Evolutionary conservation across 2,888 invertebrate species (phyloP).

Genomic region (Chelonus formosanus): DNA sequence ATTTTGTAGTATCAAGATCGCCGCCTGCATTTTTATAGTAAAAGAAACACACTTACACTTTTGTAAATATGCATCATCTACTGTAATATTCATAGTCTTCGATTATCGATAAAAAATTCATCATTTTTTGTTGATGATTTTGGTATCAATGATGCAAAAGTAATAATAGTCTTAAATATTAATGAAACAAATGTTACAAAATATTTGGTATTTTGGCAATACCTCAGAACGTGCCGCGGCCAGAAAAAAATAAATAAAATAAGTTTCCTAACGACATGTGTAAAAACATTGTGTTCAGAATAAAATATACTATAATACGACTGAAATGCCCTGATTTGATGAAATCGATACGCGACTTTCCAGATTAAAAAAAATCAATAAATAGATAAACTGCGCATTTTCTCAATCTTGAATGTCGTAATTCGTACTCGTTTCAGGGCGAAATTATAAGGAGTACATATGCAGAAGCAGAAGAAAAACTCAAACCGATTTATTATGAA

Average conservation of each 20-base stretch:
- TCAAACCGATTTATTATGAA: constrained; percentile 58
- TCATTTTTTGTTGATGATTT: constrained; percentile 10
- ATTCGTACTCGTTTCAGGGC: constrained; percentile 41
- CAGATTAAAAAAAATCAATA: constrained; percentile 18
- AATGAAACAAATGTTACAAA: constrained; percentile 1
- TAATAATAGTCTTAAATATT: constrained; percentile 3
- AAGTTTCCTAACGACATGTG: constrained; percentile 65
- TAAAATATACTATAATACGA: constrained; percentile 62
- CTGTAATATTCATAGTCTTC: constrained; percentile 29
- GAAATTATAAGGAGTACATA: constrained; percentile 42
- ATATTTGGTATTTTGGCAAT: constrained; percentile 23
- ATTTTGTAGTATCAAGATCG: constrained; percentile 25
- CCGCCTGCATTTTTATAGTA: constrained; percentile 27
- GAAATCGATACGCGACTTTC: constrained; percentile 31
- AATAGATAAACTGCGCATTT: constrained; percentile 37
- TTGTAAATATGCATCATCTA: constrained; percentile 30
- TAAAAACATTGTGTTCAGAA: constrained; percentile 66
- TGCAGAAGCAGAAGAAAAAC: constrained; percentile 43
- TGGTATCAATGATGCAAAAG: constrained; percentile 7
- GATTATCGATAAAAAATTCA: constrained; percentile 14
- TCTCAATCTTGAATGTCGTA: constrained; percentile 11
- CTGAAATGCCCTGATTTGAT: constrained; percentile 57
- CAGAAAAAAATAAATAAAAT: constrained; percentile 54
- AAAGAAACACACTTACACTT: constrained; percentile 30
- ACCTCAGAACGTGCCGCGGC: constrained; percentile 54